These are phyloP conservation scores for Eriocheir sinensis DNA, from an alignment of 1,140 invertebrate species.

Conservation along the genomic window DNA sequence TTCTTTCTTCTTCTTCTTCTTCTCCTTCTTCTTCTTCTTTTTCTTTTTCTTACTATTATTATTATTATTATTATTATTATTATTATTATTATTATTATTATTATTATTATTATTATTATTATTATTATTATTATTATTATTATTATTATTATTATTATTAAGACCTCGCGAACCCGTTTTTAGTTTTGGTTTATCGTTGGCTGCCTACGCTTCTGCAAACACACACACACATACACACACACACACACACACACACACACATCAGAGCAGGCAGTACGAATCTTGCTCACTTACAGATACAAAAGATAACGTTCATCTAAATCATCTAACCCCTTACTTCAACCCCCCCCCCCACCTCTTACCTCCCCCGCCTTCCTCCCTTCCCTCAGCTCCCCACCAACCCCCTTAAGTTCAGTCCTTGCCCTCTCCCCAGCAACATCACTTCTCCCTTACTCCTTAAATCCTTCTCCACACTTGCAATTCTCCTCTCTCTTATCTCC, in stretches of 20 bases:
- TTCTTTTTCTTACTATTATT: background rate
- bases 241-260: background rate
- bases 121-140: background rate
- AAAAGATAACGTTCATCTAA: background rate
- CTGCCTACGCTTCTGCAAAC: too few relatives aligned
- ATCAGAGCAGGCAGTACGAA: background rate
- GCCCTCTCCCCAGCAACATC: too few relatives aligned
- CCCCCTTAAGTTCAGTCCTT: too few relatives aligned
- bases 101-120: background rate
- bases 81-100: background rate
- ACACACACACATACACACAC: background rate
- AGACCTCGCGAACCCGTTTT: too few relatives aligned
- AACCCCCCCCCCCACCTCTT: background rate
- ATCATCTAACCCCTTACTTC: background rate
- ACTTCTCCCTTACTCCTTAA: too few relatives aligned
- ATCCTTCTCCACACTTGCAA: too few relatives aligned
- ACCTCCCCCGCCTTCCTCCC: background rate
- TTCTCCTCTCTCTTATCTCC: too few relatives aligned
- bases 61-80: background rate
- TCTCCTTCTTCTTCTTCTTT: too few relatives aligned
- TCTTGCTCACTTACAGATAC: constrained; percentile 3
- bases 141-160: too few relatives aligned
- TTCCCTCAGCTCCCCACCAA: too few relatives aligned
- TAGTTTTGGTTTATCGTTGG: too few relatives aligned
- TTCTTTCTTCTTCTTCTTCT: too few relatives aligned